Conservation (phyloP, 2,888 invertebrate genomes). For the Coremacera marginata region DNA sequence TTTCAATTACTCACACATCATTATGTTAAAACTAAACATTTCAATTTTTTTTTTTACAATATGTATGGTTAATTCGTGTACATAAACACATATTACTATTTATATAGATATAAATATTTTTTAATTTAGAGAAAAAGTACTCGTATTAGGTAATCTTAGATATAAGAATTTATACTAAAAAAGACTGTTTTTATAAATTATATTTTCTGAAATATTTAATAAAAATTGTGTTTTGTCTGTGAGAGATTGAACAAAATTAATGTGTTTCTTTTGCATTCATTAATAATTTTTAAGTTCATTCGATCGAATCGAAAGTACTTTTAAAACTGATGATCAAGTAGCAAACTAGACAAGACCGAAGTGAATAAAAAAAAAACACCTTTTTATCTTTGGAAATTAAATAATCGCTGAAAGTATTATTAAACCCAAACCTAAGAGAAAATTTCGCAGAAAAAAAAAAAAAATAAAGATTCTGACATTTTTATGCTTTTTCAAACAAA, state of each 20-base stretch:
- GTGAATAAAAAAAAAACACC: too few species aligned
- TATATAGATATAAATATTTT: conserved; percentile 23
- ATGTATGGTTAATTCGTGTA: conserved; percentile 23
- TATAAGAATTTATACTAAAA: conserved; percentile 41
- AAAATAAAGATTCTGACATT: too few species aligned
- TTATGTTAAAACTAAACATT: conserved; percentile 5
- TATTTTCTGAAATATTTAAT: conserved; percentile 45
- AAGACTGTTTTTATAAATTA: conserved; percentile 46
- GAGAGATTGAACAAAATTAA: conserved; percentile 59
- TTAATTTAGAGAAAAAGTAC: conserved; percentile 46
- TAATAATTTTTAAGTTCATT: background rate
- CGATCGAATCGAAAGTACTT: background rate
- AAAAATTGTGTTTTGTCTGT: conserved; percentile 58
- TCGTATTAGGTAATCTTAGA: conserved; percentile 40
- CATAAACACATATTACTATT: conserved; percentile 16
- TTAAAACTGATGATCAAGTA: background rate
- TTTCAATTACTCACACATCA: conserved; percentile 30
- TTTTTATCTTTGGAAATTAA: too few species aligned
- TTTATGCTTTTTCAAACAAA: too few species aligned
- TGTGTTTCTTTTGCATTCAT: conserved; percentile 58
- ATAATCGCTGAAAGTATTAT: too few species aligned
- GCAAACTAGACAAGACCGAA: too few species aligned
- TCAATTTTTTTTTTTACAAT: conserved; percentile 24
- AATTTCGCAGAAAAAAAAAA: too few species aligned
- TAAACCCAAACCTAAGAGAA: too few species aligned